Percentiles rank a stretch among this genome's conserved stretches.
Evolutionary conservation across 2,888 invertebrate species (phyloP).

Genomic region (Drosophila siamana): DNA sequence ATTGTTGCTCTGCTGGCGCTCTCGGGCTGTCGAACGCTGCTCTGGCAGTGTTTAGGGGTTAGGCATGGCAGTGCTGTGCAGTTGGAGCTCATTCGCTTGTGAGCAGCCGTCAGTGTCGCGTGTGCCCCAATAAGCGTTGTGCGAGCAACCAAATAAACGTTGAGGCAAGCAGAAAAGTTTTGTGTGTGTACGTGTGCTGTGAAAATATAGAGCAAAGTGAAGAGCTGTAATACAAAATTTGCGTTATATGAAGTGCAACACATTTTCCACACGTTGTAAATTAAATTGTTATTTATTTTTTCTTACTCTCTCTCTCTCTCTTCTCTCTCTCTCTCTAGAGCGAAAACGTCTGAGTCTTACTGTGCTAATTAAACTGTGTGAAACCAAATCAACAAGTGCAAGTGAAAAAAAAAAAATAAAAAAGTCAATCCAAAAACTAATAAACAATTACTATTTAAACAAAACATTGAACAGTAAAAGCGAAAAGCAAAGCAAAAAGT

Average conservation of each 20-base stretch:
- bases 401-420: slow-evolving; percentile 39
- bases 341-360: slow-evolving; percentile 36
- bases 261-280: slow-evolving; percentile 16
- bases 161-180: slow-evolving; percentile 48
- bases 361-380: slow-evolving; percentile 54
- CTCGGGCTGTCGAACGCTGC: slow-evolving; percentile 8
- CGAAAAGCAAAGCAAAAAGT: slow-evolving; percentile 59
- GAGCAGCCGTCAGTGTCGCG: slow-evolving; percentile 82
- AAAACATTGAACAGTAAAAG: slow-evolving; percentile 48
- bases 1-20: slow-evolving; percentile 1
- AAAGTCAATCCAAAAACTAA: slow-evolving; percentile 6
- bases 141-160: slow-evolving; percentile 46
- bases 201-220: slow-evolving; percentile 53
- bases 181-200: slow-evolving; percentile 24
- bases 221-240: slow-evolving; percentile 28
- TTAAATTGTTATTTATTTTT: slow-evolving; percentile 17
- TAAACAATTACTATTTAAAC: slow-evolving; percentile 26
- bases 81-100: slow-evolving; percentile 72
- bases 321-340: slow-evolving; percentile 33
- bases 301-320: not conserved
- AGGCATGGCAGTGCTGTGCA: slow-evolving; percentile 36
- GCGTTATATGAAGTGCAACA: slow-evolving; percentile 34
- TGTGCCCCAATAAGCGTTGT: slow-evolving; percentile 64
- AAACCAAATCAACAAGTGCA: slow-evolving; percentile 45
- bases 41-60: slow-evolving; percentile 39